Evolutionary conservation across 1,140 invertebrate genomes (phyloP), one percentile per base, ranked within the genome.

Genomic region (Caenorhabditis remanei): DNA sequence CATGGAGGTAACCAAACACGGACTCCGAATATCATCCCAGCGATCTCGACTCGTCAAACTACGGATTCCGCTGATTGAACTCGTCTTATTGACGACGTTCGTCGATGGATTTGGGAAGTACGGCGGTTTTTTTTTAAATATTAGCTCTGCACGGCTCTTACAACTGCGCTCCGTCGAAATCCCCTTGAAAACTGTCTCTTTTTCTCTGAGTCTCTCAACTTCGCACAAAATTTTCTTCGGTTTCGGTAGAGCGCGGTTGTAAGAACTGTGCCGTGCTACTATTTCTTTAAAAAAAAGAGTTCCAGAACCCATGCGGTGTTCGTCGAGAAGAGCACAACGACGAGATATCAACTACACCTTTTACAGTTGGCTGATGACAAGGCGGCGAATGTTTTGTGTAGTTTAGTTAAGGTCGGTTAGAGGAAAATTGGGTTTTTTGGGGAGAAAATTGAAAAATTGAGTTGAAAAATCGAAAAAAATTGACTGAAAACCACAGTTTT

Each of bases 251-350:
- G n/a, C 2, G 9, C 14, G 19, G 19, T 58, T 16, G 13, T 19
- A 16, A 21, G 9, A 11, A 46, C 43, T 71, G 7, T n/a, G 19
- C 19, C n/a, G n/a, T n/a, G n/a, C n/a, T n/a, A n/a, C n/a, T n/a
- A n/a, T n/a, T n/a, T n/a, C n/a, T n/a, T n/a, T n/a, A n/a, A n/a
- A n/a, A n/a, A n/a, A n/a, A n/a, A n/a, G n/a, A 32, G 16, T 79
- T 79, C n/a, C 71, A 79, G 71, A 79, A 79, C 71, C n/a, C 13
- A 79, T 40, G 46, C 40, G 14, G 71, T 79, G 0, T 79, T 79
- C 71, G 71, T 79, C n/a, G 71, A 79, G 11, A 79, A 79, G 19
- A 79, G 71, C 46, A n/a, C 67, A 6, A 75, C 67, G 9, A 48
- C 71, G 0, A 19, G 46, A 79, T 79, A 79, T 53, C 71, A 50